phyloP scores from a whole-genome alignment of 2,888 invertebrate species.

The Diachrysia chrysitis region DNA sequence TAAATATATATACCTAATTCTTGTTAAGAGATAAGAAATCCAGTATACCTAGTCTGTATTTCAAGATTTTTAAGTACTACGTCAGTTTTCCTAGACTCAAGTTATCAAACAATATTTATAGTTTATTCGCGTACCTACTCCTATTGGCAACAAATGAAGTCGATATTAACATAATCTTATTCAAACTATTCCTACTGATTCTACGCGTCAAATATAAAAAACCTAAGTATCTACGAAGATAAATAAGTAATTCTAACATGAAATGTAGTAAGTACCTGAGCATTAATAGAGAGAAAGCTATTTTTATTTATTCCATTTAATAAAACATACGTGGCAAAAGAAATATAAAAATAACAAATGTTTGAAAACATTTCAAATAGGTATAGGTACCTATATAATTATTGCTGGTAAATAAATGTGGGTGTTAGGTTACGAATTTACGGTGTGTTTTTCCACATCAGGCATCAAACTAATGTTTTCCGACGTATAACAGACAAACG shows the following conservation, averaged over 20 bases:
- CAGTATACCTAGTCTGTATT: neutral
- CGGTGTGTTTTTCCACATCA: constrained; percentile 43
- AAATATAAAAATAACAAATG: neutral
- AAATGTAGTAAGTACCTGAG: neutral
- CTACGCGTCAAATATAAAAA: no score
- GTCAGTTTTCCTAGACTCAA: no score
- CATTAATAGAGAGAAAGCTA: neutral
- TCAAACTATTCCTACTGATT: no score
- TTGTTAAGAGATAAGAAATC: neutral
- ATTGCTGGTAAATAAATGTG: constrained; percentile 14
- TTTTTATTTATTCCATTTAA: neutral
- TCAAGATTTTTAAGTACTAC: neutral
- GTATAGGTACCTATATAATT: no score
- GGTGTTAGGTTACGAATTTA: constrained; percentile 18
- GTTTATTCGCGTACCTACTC: no score
- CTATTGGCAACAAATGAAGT: no score
- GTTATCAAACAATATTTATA: no score
- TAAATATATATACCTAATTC: no score
- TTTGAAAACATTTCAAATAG: neutral
- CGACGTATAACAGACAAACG: constrained; percentile 58
- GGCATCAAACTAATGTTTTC: constrained; percentile 58
- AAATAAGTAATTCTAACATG: neutral
- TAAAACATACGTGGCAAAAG: neutral
- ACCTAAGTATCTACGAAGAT: no score
- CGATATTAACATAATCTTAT: no score